Conservation (phyloP, 2,888 invertebrate genomes). For the Labia minor region DNA sequence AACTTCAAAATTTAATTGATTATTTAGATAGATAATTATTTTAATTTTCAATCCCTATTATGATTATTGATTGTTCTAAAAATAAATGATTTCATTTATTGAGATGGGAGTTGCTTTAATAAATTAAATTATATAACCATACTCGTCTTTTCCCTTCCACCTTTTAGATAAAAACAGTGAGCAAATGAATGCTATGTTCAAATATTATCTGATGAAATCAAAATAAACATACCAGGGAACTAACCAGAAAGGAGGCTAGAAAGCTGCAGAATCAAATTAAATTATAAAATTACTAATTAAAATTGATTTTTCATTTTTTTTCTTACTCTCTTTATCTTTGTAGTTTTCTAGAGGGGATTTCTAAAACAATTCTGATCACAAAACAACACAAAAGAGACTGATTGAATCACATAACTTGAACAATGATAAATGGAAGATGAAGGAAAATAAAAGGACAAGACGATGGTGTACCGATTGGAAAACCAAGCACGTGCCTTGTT, state of each 20-base stretch:
- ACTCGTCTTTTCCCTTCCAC: not conserved
- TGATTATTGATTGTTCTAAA: no score
- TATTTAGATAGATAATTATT: no score
- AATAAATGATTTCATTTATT: no score
- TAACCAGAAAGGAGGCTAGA: not conserved
- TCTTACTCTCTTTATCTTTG: not conserved
- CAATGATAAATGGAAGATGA: constrained; percentile 7
- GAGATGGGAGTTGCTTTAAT: not conserved
- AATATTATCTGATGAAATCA: constrained; percentile 4
- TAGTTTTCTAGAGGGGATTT: not conserved
- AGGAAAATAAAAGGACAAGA: constrained; percentile 13
- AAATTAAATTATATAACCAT: not conserved
- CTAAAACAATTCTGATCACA: not conserved
- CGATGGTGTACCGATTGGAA: not conserved
- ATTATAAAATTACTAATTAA: constrained; percentile 13
- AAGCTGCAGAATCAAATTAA: not conserved
- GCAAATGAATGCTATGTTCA: not conserved
- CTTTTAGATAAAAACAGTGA: not conserved
- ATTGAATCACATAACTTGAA: constrained; percentile 13
- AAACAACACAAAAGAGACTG: not conserved
- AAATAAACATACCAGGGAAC: not conserved
- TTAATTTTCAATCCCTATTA: no score
- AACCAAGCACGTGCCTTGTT: constrained; percentile 6
- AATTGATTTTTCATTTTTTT: not conserved
- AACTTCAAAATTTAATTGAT: no score